phyloP scores from a whole-genome alignment of 2,113 vertebrate species.

The Anguilla rostrata region DNA sequence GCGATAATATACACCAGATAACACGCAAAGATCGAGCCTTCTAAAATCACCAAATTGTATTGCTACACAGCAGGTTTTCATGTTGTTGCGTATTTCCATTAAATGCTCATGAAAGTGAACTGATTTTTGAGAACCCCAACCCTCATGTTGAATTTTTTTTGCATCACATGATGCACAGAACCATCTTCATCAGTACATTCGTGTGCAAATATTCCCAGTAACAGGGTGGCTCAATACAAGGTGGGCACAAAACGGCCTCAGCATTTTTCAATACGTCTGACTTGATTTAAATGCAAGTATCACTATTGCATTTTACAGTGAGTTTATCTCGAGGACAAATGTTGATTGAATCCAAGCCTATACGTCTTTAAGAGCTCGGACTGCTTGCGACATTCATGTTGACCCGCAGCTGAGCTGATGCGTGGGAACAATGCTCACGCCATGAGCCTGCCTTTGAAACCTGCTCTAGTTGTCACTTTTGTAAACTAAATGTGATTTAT shows the following conservation, averaged over 20 bases:
- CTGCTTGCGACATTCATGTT: background rate
- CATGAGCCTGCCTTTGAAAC: background rate
- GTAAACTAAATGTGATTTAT: too few relatives aligned
- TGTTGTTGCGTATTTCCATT: too few relatives aligned
- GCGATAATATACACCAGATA: background rate
- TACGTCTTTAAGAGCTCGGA: background rate
- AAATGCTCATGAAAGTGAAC: too few relatives aligned
- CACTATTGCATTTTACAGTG: too few relatives aligned
- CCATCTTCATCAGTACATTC: background rate
- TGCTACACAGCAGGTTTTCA: too few relatives aligned
- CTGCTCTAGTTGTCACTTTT: background rate
- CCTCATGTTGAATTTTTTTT: too few relatives aligned
- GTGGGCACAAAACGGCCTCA: background rate
- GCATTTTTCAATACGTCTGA: too few relatives aligned
- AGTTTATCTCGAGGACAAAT: too few relatives aligned
- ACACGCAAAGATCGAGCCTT: background rate
- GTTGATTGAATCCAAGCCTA: background rate
- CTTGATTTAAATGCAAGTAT: too few relatives aligned
- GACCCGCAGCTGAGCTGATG: background rate
- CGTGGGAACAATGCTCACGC: background rate
- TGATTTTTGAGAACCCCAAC: too few relatives aligned
- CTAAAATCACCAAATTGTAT: background rate
- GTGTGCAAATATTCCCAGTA: background rate
- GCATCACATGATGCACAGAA: too few relatives aligned
- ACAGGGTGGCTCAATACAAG: background rate